A percentile compares a stretch with the other conserved stretches of the same genome.
Conservation (phyloP, 1,140 invertebrate genomes). For the Bombus terrestris region DNA sequence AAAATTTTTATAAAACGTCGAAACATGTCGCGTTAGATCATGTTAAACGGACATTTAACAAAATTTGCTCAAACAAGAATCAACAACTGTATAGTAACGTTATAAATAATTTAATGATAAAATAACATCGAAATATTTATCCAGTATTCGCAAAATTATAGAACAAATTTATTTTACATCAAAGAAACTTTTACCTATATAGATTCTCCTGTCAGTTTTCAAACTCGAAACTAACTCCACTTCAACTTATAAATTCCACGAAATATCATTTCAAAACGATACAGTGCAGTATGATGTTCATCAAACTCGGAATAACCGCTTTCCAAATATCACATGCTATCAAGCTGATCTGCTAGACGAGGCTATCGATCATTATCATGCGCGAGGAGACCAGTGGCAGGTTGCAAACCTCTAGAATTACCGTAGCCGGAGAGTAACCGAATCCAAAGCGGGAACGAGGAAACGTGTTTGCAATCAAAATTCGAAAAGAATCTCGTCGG, state of each 20-base stretch:
- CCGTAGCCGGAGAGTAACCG: conserved; percentile 17
- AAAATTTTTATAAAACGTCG: too few species aligned
- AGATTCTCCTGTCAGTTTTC: background rate
- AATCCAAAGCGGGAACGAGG: conserved; percentile 20
- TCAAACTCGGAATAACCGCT: too few species aligned
- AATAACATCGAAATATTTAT: background rate
- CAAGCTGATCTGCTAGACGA: too few species aligned
- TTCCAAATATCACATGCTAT: background rate
- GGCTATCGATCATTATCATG: conserved; percentile 1
- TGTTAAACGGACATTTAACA: background rate
- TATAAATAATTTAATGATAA: background rate
- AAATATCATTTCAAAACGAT: background rate
- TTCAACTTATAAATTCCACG: too few species aligned
- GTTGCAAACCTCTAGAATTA: conserved; percentile 36
- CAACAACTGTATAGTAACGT: background rate
- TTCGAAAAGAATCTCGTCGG: conserved; percentile 17
- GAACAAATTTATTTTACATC: background rate
- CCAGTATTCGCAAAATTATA: background rate
- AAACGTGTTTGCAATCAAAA: conserved; percentile 13
- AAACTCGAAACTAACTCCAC: background rate
- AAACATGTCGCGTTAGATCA: too few species aligned
- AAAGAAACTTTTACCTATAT: too few species aligned
- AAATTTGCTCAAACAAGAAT: background rate
- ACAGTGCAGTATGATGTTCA: background rate
- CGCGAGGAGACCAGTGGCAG: background rate